phyloP scores from a whole-genome alignment of 1,140 invertebrate species.

The Caenorhabditis tropicalis region DNA sequence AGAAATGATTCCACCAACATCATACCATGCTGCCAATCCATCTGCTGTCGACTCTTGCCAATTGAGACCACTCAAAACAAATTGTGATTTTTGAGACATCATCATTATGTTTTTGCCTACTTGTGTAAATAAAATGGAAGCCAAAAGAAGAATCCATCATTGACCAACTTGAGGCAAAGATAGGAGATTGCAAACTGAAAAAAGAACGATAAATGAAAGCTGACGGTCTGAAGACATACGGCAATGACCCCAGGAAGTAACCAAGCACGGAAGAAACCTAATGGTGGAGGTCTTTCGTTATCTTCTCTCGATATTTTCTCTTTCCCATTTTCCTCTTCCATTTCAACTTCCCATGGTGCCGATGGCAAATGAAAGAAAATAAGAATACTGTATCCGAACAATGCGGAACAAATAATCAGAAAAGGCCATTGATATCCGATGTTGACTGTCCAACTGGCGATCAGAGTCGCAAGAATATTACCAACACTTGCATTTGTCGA shows the following conservation, averaged over 20 bases:
- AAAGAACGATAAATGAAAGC: not conserved
- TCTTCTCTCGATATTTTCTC: not conserved
- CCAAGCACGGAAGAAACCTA: conserved; percentile 72
- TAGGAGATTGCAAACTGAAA: conserved; percentile 74
- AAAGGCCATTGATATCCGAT: conserved; percentile 75
- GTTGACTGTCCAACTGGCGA: conserved; percentile 73
- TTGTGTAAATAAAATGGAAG: conserved; percentile 74
- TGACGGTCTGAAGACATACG: conserved; percentile 61
- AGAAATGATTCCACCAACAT: conserved; percentile 75
- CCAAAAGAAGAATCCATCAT: conserved; percentile 77
- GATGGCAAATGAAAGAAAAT: conserved; percentile 72
- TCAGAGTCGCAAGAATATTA: conserved; percentile 75
- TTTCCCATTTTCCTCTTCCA: not conserved
- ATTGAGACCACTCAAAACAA: conserved; percentile 60
- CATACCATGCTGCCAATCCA: conserved; percentile 75
- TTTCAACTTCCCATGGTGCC: conserved; percentile 70
- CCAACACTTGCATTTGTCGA: conserved; percentile 75
- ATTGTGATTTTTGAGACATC: not conserved
- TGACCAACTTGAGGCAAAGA: conserved; percentile 75
- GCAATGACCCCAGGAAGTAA: conserved; percentile 74
- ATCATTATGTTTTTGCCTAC: not conserved
- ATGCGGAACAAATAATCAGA: conserved; percentile 72
- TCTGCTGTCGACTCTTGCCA: conserved; percentile 73
- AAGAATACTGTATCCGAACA: conserved; percentile 73
- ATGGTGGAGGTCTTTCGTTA: conserved; percentile 5